A percentile compares a stretch with the other conserved stretches of the same genome.
Evolutionary conservation across 2,888 invertebrate genomes (phyloP).

Genomic region (Zele albiditarsus): DNA sequence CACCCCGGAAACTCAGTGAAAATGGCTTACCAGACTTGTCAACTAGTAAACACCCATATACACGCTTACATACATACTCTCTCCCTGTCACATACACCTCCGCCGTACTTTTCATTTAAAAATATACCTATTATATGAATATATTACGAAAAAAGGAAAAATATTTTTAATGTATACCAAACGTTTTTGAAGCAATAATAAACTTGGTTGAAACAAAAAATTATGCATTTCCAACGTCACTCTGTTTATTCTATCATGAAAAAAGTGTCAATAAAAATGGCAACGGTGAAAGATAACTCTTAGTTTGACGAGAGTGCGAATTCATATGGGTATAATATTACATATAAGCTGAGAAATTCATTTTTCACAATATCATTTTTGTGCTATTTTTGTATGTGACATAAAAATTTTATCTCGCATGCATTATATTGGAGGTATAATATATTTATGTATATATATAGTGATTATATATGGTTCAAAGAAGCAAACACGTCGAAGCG

Average conservation of each 20-base stretch:
- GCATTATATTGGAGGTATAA: slow-evolving; percentile 29
- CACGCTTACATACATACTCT: slow-evolving; percentile 36
- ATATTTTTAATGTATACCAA: no score
- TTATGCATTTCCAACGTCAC: not conserved
- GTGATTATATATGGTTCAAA: slow-evolving; percentile 9
- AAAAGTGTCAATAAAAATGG: no score
- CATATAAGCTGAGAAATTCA: not conserved
- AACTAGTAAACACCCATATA: slow-evolving; percentile 51
- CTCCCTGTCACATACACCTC: not conserved
- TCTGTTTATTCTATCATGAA: no score
- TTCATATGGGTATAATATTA: not conserved
- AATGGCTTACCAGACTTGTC: slow-evolving; percentile 55
- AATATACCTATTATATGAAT: no score
- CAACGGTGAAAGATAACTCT: not conserved
- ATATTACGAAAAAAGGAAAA: no score
- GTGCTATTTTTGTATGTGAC: slow-evolving; percentile 36
- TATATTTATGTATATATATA: slow-evolving; percentile 17
- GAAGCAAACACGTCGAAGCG: slow-evolving; percentile 35
- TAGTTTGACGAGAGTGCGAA: not conserved
- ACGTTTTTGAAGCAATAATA: not conserved
- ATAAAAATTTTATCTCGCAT: slow-evolving; percentile 32
- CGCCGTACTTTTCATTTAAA: no score
- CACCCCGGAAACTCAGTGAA: slow-evolving; percentile 56
- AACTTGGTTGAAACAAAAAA: slow-evolving; percentile 1
- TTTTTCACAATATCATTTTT: slow-evolving; percentile 19